Conservation (phyloP, 2,113 vertebrate species). For the Columbina picui region DNA sequence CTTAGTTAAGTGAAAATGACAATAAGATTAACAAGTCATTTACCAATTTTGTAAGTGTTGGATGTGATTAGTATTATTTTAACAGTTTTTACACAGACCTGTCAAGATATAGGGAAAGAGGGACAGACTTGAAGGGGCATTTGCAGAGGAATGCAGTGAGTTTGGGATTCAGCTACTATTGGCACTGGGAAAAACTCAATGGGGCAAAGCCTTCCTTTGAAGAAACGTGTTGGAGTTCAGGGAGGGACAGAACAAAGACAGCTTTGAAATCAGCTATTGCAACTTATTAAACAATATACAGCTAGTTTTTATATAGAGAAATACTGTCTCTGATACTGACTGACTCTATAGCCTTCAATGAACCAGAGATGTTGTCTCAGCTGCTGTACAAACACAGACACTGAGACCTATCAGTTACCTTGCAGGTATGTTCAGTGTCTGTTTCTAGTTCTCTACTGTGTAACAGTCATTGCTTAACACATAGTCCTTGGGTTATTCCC, state of each 20-base stretch:
- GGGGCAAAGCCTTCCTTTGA: neutral
- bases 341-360: neutral
- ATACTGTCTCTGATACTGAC: neutral
- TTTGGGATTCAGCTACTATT: neutral
- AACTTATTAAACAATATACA: neutral
- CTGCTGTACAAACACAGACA: neutral
- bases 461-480: neutral
- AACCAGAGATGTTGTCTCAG: neutral
- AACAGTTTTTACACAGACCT: neutral
- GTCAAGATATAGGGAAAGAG: neutral
- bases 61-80: neutral
- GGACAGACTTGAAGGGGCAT: neutral
- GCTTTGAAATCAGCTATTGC: neutral
- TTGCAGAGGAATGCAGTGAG: neutral
- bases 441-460: neutral
- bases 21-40: slow-evolving; percentile 30
- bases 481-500: neutral
- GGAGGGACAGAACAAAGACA: neutral
- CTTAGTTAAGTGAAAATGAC: slow-evolving; percentile 4
- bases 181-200: neutral
- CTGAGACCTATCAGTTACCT: neutral
- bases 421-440: neutral
- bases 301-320: neutral
- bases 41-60: neutral
- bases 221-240: neutral